These are phyloP conservation scores for Drosophila sulfurigaster DNA, from an alignment of 1,140 invertebrate genomes.

Conservation along the genomic window DNA sequence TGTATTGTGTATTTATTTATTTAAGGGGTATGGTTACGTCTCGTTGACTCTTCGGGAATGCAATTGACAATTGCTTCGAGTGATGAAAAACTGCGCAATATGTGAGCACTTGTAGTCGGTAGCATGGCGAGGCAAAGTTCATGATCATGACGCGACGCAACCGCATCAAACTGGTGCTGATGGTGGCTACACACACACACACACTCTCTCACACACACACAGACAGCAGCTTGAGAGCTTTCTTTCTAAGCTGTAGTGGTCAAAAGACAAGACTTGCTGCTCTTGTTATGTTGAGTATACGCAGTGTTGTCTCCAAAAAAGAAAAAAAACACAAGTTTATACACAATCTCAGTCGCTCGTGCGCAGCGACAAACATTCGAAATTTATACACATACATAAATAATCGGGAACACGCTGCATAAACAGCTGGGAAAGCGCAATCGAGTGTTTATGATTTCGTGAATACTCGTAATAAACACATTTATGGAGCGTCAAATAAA, in stretches of 20 bases:
- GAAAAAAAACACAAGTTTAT: background rate
- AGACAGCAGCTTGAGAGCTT: conserved; percentile 7
- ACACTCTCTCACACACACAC: too few relatives aligned
- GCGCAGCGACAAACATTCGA: background rate
- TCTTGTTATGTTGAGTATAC: background rate
- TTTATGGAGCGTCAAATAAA: conserved; percentile 61
- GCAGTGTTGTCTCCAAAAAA: too few relatives aligned
- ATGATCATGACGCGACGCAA: conserved; percentile 31
- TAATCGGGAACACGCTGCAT: conserved; percentile 1
- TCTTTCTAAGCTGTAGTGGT: conserved; percentile 16
- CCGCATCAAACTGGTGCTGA: conserved; percentile 9
- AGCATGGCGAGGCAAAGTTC: conserved; percentile 27
- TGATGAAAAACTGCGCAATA: conserved; percentile 44
- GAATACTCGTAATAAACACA: conserved; percentile 54
- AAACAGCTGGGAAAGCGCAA: conserved; percentile 30
- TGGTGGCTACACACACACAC: conserved; percentile 8
- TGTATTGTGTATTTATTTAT: background rate
- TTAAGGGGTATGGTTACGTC: conserved; percentile 23
- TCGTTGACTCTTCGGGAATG: conserved; percentile 31
- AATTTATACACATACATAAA: background rate
- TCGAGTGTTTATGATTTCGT: conserved; percentile 48
- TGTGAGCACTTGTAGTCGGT: background rate
- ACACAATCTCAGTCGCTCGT: background rate
- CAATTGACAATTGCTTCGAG: conserved; percentile 9
- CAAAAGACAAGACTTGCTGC: conserved; percentile 10